Percentiles rank a stretch among this genome's conserved stretches.
Evolutionary conservation across 2,113 vertebrate genomes (phyloP).

Genomic region (Rousettus leschenaultii): DNA sequence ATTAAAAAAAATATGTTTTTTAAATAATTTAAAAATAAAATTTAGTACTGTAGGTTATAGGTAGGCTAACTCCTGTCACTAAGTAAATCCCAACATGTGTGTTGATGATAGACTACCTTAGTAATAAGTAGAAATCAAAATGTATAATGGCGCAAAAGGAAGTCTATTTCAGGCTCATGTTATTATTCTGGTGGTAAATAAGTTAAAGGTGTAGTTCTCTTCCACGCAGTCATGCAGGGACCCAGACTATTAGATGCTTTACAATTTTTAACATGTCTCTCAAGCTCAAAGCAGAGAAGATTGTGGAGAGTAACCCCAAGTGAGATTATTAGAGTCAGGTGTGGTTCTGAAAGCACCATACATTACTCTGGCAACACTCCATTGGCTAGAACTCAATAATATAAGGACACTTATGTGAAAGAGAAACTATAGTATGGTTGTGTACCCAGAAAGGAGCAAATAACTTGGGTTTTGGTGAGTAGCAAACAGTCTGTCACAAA

Average conservation of each 20-base stretch:
- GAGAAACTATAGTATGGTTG: neutral
- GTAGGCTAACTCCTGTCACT: neutral
- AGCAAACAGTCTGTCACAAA: neutral
- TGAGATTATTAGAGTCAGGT: neutral
- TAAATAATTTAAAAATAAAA: neutral
- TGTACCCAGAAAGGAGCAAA: neutral
- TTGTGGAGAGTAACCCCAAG: neutral
- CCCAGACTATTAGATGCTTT: neutral
- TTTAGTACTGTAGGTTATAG: neutral
- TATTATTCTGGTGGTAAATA: neutral
- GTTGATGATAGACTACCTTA: neutral
- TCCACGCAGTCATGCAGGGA: neutral
- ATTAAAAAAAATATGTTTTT: neutral
- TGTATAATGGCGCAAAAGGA: neutral
- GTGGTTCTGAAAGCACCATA: neutral
- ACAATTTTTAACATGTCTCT: neutral
- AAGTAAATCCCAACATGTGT: neutral
- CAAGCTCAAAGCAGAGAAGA: neutral
- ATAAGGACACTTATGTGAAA: neutral
- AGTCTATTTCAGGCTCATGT: neutral
- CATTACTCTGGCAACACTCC: neutral
- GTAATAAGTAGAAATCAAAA: neutral
- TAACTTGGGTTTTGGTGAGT: neutral
- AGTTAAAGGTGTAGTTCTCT: neutral
- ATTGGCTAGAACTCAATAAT: neutral